Conservation (phyloP, 1,140 invertebrate species). For the Drosophila pallidifrons region DNA sequence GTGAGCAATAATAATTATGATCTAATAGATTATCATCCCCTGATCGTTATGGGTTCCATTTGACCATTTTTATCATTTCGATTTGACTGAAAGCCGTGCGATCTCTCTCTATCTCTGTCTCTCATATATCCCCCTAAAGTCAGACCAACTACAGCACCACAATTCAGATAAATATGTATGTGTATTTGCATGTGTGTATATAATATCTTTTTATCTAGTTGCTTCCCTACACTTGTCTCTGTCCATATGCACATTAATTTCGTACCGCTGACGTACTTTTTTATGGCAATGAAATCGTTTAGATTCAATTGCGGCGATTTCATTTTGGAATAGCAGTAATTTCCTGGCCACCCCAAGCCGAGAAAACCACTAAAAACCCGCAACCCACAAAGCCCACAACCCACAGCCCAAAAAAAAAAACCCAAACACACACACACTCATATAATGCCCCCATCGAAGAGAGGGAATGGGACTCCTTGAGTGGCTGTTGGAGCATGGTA, state of each 20-base stretch:
- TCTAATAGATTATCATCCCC: slow-evolving; percentile 3
- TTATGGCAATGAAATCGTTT: slow-evolving; percentile 80
- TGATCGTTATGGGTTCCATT: slow-evolving; percentile 11
- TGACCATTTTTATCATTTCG: slow-evolving; percentile 31
- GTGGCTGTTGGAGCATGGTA: slow-evolving; percentile 9
- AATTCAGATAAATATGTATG: slow-evolving; percentile 12
- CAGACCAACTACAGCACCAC: neutral
- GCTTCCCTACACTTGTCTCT: slow-evolving; percentile 8
- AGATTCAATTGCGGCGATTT: slow-evolving; percentile 80
- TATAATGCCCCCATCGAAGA: no score
- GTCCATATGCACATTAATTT: slow-evolving; percentile 36
- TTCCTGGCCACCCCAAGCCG: slow-evolving; percentile 68
- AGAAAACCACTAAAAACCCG: slow-evolving; percentile 22
- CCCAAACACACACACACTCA: slow-evolving; percentile 11
- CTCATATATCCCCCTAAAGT: neutral
- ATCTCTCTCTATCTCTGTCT: neutral
- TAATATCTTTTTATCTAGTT: neutral
- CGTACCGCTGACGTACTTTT: slow-evolving; percentile 57
- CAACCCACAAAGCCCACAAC: slow-evolving; percentile 31
- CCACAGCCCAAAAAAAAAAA: slow-evolving; percentile 32
- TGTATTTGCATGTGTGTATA: slow-evolving; percentile 2
- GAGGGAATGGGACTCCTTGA: neutral
- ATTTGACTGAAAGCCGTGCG: slow-evolving; percentile 51
- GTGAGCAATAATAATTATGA: slow-evolving; percentile 21
- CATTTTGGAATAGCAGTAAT: slow-evolving; percentile 81